Evolutionary conservation across 35 echinoderm and acorn worm species (phyloP), one percentile per base, ranked within the genome.

Genomic region (Ptychodera flava): DNA sequence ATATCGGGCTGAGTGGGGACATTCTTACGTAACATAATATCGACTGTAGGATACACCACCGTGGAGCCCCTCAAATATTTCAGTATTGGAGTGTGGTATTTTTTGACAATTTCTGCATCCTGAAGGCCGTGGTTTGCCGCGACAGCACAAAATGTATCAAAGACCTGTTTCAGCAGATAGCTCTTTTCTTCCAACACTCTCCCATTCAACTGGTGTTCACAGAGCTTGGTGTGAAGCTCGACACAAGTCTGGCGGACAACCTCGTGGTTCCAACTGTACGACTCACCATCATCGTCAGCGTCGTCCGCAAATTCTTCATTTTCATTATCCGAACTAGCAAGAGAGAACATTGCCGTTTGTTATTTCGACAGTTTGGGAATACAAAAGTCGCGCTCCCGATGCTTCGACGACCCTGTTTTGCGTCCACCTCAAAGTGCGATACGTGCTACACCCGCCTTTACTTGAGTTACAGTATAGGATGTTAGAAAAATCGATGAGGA

Each of bases 31-130:
- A 97, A 76, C 85, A 97, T 85, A 83, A 97, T 33, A 31, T 97
- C 95, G 27, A 97, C 80, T 78, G 87, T 85, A 29, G 95, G 95
- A 32, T 93, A 89, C 31, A 97, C 85, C 1, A 97, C 83, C 27
- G 89, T 91, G 0, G 91, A 82, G 77, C 92, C 87, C 16, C 89
- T 86, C 14, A 97, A 80, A 80, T 97, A 97, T 85, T 93, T 91
- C 79, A 97, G 35, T 36, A 87, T 91, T 0, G 91, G 91, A 83
- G 89, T 89, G 16, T 89, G 84, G 37, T 97, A 82, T 80, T 97
- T 91, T 30, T 93, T 32, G 32, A 97, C 85, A 12, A 97, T 89
- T 80, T 97, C 45, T 12, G 45, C 45, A 22, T 64, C 45, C 22
- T 64, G 6, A 22, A 64, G 45, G 6, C 45, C 45, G 6, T 12